Evolutionary conservation across 2,888 invertebrate genomes (phyloP), one percentile per base, ranked within the genome.

Genomic region (Mechanitis messenoides): DNA sequence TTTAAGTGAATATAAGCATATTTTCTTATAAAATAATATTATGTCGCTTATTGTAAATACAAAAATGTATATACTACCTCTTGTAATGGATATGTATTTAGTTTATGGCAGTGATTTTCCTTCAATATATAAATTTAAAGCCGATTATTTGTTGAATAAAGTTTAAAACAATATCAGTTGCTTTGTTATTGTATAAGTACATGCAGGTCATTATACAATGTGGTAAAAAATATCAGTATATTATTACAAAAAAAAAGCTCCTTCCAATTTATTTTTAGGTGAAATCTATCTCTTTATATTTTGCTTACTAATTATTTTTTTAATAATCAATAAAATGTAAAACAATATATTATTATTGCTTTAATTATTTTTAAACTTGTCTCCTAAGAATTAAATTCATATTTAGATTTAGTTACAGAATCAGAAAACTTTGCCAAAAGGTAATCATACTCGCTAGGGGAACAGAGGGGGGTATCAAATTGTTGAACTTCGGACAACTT

Each of bases 401-500:
- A 6, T 50, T 50, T 50, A 31, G 50, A 50, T 50, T 31, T 33
- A 45, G 45, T n/a, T 12, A 33, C n/a, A 46, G 20, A 56, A 46
- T 56, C 33, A 56, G 46, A 46, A 33, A 56, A 33, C n/a, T 56
- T 56, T 28, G 42, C 33, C 42, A 46, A 56, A 46, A 50, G 50
- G 28, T 50, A 50, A 31, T 91, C 84, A 55, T 94, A 90, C 71
- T 95, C 94, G 46, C 90, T 90, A 20, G 94, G 93, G n/a, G 95
- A 94, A 85, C 97, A 97, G 33, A 96, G 85, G 0, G 97, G 97
- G 0, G 96, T 97, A 74, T 96, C 95, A 33, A 97, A 94, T 73
- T 94, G 93, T 56, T 94, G 93, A 0, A 96, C 96, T 74, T 93
- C 94, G 79, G 97, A 95, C 79, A 98, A 95, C 72, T 95, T 94